Base-by-base conservation (phyloP, 2,113 vertebrate genomes). In the Shinisaurus crocodilurus region DNA sequence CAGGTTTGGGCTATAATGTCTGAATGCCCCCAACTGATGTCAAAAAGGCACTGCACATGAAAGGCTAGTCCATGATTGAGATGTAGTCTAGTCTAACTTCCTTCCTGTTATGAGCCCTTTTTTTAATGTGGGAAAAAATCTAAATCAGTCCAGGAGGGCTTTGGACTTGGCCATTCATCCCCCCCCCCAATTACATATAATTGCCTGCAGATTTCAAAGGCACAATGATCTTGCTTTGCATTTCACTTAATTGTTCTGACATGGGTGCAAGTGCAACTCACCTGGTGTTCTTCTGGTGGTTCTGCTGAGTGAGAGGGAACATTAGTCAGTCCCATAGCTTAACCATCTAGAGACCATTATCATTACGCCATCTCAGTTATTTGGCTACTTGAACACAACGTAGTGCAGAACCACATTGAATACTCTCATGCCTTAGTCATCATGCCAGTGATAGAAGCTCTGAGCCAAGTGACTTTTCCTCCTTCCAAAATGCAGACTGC, bases 261-360 rank as follows among this genome's bases (percentile, higher is more conserved):
- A 72, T 3, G 34, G 37, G 60, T 76, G 2, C n/a, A n/a, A n/a
- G 60, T 63, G 60, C 57, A 88, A 84, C 89, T 90, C 70, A 60
- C 0, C 34, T 90, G 40, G 60, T 13, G 45, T 90, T 91, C 20
- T 27, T 50, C 89, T 1, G 76, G 16, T 27, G 90, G 1, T 75
- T 90, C 8, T 5, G 16, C 34, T 32, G 0, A 85, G 3, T 67
- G 48, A 88, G 88, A n/a, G 6, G 80, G 91, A 92, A 80, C 40
- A 87, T 79, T 29, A 3, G 45, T 57, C 70, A 3, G 45, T 57
- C 70, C 54, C 89, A 86, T 1, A 18, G 1, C 86, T 90, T 57
- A 74, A 88, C 54, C 18, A 74, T 69, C 92, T 27, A 87, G 43
- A 77, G 77, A 81, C 82, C 84, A 87, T 88, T 80, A 29, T 45